These are phyloP conservation scores for Nomada hirtipes DNA, from an alignment of 2,888 invertebrate species.

Conservation along the genomic window DNA sequence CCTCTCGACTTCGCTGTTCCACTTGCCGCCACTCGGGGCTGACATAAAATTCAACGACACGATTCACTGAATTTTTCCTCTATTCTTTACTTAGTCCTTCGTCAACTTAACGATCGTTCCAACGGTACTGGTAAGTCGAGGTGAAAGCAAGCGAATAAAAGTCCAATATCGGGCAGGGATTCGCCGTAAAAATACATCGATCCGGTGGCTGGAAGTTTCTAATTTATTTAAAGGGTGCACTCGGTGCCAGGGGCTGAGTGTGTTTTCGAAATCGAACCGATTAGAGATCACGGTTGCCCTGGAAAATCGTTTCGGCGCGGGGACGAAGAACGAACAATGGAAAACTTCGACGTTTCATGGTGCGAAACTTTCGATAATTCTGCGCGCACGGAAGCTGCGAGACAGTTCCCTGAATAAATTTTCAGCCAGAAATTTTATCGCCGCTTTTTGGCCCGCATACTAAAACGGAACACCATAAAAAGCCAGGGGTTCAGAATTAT, in stretches of 20 bases:
- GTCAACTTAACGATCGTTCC: slow-evolving; percentile 16
- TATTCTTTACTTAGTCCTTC: neutral
- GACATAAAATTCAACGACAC: slow-evolving; percentile 58
- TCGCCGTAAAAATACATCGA: neutral
- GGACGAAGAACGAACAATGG: neutral
- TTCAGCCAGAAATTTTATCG: slow-evolving; percentile 38
- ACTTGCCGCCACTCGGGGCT: slow-evolving; percentile 30
- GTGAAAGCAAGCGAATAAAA: slow-evolving; percentile 15
- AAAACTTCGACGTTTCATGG: slow-evolving; percentile 20
- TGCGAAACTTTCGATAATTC: slow-evolving; percentile 38
- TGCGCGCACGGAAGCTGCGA: neutral
- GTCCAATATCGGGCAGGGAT: slow-evolving; percentile 18
- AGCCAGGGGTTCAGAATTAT: slow-evolving; percentile 16
- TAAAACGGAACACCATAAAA: neutral
- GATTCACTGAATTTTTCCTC: slow-evolving; percentile 33
- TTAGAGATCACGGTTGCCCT: slow-evolving; percentile 2
- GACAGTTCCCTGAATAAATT: slow-evolving; percentile 49
- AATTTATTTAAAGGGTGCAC: slow-evolving; percentile 31
- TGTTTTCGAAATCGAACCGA: slow-evolving; percentile 31
- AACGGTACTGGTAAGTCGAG: slow-evolving; percentile 24
- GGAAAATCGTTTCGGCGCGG: slow-evolving; percentile 4
- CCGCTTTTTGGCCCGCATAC: slow-evolving; percentile 18
- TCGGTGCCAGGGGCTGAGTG: neutral
- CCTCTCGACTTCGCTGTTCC: slow-evolving; percentile 34
- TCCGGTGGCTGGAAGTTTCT: neutral